Conservation (phyloP, 2,888 invertebrate genomes). For the Orchesellides sinensis region DNA sequence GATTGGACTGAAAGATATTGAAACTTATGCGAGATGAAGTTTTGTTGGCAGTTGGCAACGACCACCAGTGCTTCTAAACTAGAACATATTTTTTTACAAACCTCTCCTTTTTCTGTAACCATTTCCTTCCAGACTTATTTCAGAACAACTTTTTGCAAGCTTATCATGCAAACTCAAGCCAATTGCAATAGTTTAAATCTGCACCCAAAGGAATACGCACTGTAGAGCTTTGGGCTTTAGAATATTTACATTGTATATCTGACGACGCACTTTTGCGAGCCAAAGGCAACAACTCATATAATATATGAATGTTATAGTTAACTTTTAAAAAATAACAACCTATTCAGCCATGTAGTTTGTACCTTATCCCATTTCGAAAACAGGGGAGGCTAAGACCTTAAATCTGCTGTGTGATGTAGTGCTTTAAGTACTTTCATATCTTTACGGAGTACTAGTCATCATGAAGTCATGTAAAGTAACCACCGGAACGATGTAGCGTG, state of each 20-base stretch:
- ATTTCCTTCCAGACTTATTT: conserved; percentile 5
- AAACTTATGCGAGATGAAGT: background rate
- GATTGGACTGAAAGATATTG: background rate
- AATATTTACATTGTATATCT: conserved; percentile 1
- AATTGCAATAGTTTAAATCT: conserved; percentile 31
- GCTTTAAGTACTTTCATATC: conserved; percentile 8
- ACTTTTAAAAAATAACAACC: too few species aligned
- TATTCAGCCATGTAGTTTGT: too few species aligned
- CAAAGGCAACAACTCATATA: conserved; percentile 30
- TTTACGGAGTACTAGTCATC: background rate
- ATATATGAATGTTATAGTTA: background rate
- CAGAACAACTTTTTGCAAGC: conserved; percentile 26
- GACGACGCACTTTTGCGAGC: conserved; percentile 22
- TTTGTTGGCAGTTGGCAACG: conserved; percentile 27
- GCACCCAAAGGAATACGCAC: conserved; percentile 26
- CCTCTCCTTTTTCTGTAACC: background rate
- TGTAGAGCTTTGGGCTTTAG: too few species aligned
- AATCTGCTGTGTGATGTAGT: background rate
- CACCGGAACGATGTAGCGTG: conserved; percentile 35
- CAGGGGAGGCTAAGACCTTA: background rate
- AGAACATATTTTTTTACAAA: conserved; percentile 1
- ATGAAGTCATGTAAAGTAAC: conserved; percentile 26
- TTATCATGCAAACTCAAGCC: background rate
- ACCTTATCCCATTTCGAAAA: background rate
- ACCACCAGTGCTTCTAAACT: conserved; percentile 7